These are phyloP conservation scores for Sylvietta virens DNA, from an alignment of 2,113 vertebrate genomes.

Conservation along the genomic window DNA sequence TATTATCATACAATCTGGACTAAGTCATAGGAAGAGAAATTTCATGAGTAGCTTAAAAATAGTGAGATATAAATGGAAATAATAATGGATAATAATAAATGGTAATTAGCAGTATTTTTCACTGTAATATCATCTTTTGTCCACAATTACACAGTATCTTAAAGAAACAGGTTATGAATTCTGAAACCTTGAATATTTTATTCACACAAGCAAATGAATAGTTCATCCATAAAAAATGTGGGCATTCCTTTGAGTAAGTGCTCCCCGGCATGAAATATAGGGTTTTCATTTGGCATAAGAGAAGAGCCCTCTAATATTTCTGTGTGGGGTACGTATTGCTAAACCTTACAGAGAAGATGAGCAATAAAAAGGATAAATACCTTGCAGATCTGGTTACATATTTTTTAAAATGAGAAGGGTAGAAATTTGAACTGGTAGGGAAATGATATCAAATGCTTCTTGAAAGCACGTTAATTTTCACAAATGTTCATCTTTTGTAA, in stretches of 20 bases:
- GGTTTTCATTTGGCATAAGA: background rate
- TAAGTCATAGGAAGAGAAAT: conserved; percentile 55
- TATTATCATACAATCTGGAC: conserved; percentile 71
- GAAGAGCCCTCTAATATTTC: background rate
- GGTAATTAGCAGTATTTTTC: conserved; percentile 19
- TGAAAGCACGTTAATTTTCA: background rate
- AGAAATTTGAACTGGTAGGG: background rate
- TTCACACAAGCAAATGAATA: background rate
- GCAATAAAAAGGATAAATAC: background rate
- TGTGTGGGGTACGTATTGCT: background rate
- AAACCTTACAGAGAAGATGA: background rate
- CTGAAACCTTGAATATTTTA: background rate
- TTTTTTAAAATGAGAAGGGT: background rate
- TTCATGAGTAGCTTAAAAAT: conserved; percentile 72
- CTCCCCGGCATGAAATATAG: background rate
- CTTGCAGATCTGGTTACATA: background rate
- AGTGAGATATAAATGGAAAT: conserved; percentile 50
- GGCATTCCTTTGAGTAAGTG: background rate
- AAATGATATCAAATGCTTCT: background rate
- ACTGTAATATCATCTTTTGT: background rate
- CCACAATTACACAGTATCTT: background rate
- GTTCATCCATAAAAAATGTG: background rate
- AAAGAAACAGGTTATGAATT: conserved; percentile 12
- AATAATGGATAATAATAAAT: conserved; percentile 27
- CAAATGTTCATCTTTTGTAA: background rate